Evolutionary conservation across 2,888 invertebrate species (phyloP).

Genomic region (Temnothorax rugatulus): DNA sequence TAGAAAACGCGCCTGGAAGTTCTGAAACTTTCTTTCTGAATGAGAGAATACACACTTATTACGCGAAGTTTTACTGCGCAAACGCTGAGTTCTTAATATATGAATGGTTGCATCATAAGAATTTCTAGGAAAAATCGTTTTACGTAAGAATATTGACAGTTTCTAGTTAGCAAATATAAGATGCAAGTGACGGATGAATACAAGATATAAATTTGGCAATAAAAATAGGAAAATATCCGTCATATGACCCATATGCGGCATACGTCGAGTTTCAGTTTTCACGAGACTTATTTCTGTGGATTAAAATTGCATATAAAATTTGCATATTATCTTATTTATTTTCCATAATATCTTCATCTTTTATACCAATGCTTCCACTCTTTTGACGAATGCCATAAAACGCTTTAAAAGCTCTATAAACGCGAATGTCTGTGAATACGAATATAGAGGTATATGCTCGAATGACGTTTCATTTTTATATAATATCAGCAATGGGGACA

Average conservation of each 20-base stretch:
- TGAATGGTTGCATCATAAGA: background rate
- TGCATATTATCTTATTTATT: background rate
- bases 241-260: background rate
- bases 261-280: background rate
- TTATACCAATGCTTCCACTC: background rate
- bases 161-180: constrained; percentile 18
- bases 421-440: background rate
- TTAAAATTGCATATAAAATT: background rate
- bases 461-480: background rate
- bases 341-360: background rate
- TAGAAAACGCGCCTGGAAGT: constrained; percentile 12
- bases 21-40: constrained; percentile 23
- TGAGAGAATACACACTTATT: constrained; percentile 18
- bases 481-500: background rate
- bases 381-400: background rate
- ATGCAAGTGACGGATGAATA: background rate
- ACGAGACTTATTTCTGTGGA: background rate
- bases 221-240: background rate
- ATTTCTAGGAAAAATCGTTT: background rate
- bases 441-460: no score
- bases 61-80: background rate
- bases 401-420: background rate
- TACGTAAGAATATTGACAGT: background rate
- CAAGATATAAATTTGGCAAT: background rate
- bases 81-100: background rate